Base-by-base conservation (phyloP, 2,888 invertebrate species). In the Automeris io region DNA sequence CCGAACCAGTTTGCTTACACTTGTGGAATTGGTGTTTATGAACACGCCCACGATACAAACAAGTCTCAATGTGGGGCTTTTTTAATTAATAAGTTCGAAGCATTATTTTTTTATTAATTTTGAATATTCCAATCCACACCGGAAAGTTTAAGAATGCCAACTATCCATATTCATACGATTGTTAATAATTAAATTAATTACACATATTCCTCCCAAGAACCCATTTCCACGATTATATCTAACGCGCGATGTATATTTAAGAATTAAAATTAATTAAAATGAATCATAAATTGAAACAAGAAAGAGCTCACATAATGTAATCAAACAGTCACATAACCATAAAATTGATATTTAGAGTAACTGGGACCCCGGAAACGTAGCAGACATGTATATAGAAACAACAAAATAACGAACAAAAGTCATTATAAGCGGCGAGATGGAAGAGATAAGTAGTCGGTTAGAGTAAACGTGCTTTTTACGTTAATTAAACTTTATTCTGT, bases 401-500 rank as follows among this genome's bases (percentile, higher is more conserved):
- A 74, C 76, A 72, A 79, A 81, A 83, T 83, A 81, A 83, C 82
- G 80, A 83, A 82, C 78, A 73, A 81, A 76, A 82, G 74, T 81
- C 70, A 81, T 85, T 78, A 81, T 80, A 77, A 74, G 72, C 65
- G 73, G 67, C 69, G 58, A 78, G 79, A 81, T 83, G 66, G 64
- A 45, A 39, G 61, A 65, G 83, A 83, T 83, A 82, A 79, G 64
- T 51, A 54, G 59, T 63, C 77, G 71, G 77, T 76, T 80, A 76
- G 68, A 76, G 71, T 83, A 83, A 83, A 82, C 80, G 83, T 62
- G 71, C 79, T 80, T 82, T 82, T 83, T 80, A 85, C 83, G 78
- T 83, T 86, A 85, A 86, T 86, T 85, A 86, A 85, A 81, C 79
- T 77, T 72, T 74, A 71, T 76, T 80, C 72, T 76, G 75, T 82